phyloP scores from a whole-genome alignment of 1,140 invertebrate species.

The Apocrypta bakeri region DNA sequence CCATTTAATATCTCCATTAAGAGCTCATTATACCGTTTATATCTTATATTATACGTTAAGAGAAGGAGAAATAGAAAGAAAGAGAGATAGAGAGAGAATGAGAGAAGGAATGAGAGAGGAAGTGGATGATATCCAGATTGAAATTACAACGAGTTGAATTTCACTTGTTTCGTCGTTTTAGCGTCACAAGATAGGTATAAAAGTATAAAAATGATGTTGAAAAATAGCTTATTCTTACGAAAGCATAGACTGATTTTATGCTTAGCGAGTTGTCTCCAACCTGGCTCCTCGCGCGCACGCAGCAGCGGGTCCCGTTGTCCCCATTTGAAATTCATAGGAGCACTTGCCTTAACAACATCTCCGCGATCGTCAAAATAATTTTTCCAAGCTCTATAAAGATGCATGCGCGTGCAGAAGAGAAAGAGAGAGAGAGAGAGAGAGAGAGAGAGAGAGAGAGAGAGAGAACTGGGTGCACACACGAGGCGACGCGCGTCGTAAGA shows the following conservation, averaged over 20 bases:
- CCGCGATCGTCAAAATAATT: slow-evolving; percentile 42
- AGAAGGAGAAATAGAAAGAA: neutral
- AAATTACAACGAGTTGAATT: too few species aligned
- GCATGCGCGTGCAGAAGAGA: neutral
- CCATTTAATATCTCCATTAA: neutral
- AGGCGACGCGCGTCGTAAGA: neutral
- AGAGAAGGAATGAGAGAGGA: neutral
- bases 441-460: neutral
- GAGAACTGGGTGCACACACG: neutral
- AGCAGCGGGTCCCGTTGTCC: neutral
- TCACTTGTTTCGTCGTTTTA: neutral
- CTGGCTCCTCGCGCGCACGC: neutral
- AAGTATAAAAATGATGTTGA: neutral
- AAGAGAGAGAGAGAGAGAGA: neutral
- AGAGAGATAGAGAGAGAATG: neutral
- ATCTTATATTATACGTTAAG: neutral
- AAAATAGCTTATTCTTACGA: neutral
- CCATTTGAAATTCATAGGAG: slow-evolving; percentile 37
- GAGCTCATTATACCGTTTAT: neutral
- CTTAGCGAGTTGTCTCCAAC: neutral
- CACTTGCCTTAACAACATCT: slow-evolving; percentile 19
- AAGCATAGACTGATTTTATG: neutral
- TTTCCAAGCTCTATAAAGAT: slow-evolving; percentile 9
- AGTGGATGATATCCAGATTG: too few species aligned
- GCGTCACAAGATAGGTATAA: neutral